These are phyloP conservation scores for Caradrina clavipalpis DNA, from an alignment of 2,888 invertebrate species.

Conservation along the genomic window DNA sequence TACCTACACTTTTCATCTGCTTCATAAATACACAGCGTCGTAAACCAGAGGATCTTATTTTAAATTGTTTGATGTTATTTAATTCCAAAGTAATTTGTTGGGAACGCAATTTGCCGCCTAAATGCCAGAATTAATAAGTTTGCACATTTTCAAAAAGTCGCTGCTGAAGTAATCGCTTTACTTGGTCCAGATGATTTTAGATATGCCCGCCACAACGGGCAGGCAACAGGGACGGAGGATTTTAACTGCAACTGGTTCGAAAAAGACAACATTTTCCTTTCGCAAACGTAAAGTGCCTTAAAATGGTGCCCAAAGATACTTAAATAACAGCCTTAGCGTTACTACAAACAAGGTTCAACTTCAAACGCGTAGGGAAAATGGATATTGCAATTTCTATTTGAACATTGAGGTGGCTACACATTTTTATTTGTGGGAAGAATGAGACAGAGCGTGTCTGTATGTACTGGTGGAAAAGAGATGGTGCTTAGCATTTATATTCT, in stretches of 20 bases:
- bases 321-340: constrained; percentile 69
- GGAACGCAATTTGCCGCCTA: constrained; percentile 73
- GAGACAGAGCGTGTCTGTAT: constrained; percentile 74
- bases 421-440: constrained; percentile 88
- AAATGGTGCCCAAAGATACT: constrained; percentile 51
- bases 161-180: constrained; percentile 86
- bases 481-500: constrained; percentile 89
- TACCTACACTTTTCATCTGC: constrained; percentile 44
- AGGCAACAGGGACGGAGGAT: constrained; percentile 86
- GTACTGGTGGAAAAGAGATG: constrained; percentile 74
- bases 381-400: constrained; percentile 87
- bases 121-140: constrained; percentile 84
- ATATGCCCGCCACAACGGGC: constrained; percentile 83
- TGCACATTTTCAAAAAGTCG: constrained; percentile 86
- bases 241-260: constrained; percentile 89
- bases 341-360: constrained; percentile 72
- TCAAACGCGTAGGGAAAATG: constrained; percentile 71
- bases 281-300: constrained; percentile 74
- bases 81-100: constrained; percentile 66
- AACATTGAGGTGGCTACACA: constrained; percentile 88
- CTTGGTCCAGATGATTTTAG: constrained; percentile 89
- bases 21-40: constrained; percentile 23
- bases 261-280: constrained; percentile 89
- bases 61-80: constrained; percentile 53
- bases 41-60: constrained; percentile 37